Evolutionary conservation across 2,888 invertebrate genomes (phyloP), one percentile per base, ranked within the genome.

Genomic region (Ophion slaviceki): DNA sequence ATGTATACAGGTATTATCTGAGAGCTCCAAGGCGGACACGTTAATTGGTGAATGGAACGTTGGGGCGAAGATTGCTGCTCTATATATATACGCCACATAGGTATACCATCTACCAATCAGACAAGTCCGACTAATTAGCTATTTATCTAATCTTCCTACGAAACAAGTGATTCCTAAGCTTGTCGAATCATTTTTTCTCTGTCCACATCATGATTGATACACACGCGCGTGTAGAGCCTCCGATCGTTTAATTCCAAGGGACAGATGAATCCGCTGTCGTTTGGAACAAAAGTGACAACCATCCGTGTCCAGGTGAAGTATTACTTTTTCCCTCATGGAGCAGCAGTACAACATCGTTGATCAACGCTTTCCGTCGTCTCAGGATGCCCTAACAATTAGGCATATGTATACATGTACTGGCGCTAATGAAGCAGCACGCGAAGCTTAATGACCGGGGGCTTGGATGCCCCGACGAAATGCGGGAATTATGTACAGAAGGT

Each of bases 91-190:
- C 2, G 36, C 11, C 5, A 45, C 32, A 62, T 45, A 62, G 24
- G 17, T 72, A 0, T 7, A 59, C 62, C 20, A 28, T n/a, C 20
- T 47, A 32, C 47, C 10, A 32, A 76, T 84, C 76, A 45, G 64
- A 80, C 71, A 64, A 76, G 80, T 62, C 11, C 66, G 72, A 77
- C 84, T 80, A 84, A 84, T 84, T 80, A 80, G 84, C 20, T 61
- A 76, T 80, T 71, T 80, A 84, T 80, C 71, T 84, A 84, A 84
- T 80, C 66, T 66, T 80, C 62, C 72, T 77, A 71, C 76, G 84
- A 40, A 20, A 70, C 62, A 47, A 47, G 57, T 61, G 71, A 77
- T 71, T 84, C 17, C n/a, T 28, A 20, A 61, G 66, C 47, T 71
- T 36, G 62, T 45, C 57, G 40, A 74, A 68, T 24, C 40, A 24